These are phyloP conservation scores for Eupithecia vulgata DNA, from an alignment of 2,888 invertebrate species.

Conservation along the genomic window DNA sequence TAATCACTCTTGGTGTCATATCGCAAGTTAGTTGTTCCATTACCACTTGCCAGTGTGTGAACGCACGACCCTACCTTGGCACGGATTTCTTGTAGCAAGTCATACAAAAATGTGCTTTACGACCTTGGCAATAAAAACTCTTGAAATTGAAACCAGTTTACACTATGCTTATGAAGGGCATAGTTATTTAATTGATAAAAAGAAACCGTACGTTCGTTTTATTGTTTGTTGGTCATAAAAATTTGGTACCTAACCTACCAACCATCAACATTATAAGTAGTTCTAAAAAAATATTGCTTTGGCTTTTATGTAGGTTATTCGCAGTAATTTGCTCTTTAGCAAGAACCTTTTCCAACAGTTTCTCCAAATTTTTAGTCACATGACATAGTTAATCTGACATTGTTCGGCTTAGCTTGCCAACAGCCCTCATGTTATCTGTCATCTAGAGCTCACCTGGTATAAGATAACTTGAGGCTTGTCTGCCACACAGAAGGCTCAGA, in stretches of 20 bases:
- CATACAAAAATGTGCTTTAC: slow-evolving; percentile 34
- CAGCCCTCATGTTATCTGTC: not conserved
- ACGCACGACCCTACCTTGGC: slow-evolving; percentile 48
- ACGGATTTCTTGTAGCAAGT: slow-evolving; percentile 35
- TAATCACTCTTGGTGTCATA: slow-evolving; percentile 28
- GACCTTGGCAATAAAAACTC: slow-evolving; percentile 42
- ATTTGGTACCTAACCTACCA: not conserved
- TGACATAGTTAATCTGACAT: slow-evolving; percentile 1
- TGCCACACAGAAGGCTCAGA: not conserved
- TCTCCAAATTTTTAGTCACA: not conserved
- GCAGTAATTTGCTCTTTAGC: not conserved
- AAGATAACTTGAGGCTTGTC: not conserved
- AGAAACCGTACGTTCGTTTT: slow-evolving; percentile 4
- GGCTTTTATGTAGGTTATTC: not conserved
- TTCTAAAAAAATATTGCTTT: not conserved
- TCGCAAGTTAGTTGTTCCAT: slow-evolving; percentile 31
- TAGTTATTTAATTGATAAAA: slow-evolving; percentile 28
- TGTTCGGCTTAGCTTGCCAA: not conserved
- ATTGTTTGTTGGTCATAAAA: not conserved
- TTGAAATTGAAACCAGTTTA: slow-evolving; percentile 34
- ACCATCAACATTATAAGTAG: not conserved
- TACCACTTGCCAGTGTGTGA: slow-evolving; percentile 34
- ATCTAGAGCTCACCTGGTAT: not conserved
- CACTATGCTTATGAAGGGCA: slow-evolving; percentile 27
- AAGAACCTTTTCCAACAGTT: not conserved